Evolutionary conservation across 2,113 vertebrate genomes (phyloP).

Genomic region (Burhinus bistriatus): DNA sequence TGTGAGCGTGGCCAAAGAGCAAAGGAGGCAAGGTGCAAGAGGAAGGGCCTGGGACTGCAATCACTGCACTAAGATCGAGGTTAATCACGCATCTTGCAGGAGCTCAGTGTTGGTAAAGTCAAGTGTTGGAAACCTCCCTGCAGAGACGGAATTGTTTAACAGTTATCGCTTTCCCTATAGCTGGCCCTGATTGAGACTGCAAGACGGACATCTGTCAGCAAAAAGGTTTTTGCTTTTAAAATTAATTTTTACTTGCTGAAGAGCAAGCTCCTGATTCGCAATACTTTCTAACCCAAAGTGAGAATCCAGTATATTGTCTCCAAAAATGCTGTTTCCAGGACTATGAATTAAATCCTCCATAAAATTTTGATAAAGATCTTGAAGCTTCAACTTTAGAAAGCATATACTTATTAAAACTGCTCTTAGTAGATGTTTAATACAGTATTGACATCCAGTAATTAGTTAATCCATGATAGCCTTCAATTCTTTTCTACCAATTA

Average conservation of each 20-base stretch:
- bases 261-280: neutral
- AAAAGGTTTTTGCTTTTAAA: neutral
- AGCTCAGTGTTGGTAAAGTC: neutral
- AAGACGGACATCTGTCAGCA: neutral
- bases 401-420: neutral
- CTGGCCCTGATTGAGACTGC: neutral
- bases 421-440: neutral
- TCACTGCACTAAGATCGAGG: rapidly evolving
- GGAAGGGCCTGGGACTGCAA: neutral
- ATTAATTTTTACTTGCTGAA: neutral
- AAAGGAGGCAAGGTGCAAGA: neutral
- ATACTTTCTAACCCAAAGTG: neutral
- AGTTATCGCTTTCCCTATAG: neutral
- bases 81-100: rapidly evolving
- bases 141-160: neutral
- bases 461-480: constrained; percentile 12
- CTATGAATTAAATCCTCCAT: neutral
- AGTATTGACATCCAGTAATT: constrained; percentile 34
- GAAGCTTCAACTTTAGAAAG: neutral
- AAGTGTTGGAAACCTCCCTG: neutral
- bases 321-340: neutral
- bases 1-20: neutral
- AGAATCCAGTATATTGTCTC: neutral
- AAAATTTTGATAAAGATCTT: neutral
- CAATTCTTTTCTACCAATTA: neutral